Evolutionary conservation across 2,888 invertebrate genomes (phyloP), one percentile per base, ranked within the genome.

Genomic region (Eupithecia abbreviata): DNA sequence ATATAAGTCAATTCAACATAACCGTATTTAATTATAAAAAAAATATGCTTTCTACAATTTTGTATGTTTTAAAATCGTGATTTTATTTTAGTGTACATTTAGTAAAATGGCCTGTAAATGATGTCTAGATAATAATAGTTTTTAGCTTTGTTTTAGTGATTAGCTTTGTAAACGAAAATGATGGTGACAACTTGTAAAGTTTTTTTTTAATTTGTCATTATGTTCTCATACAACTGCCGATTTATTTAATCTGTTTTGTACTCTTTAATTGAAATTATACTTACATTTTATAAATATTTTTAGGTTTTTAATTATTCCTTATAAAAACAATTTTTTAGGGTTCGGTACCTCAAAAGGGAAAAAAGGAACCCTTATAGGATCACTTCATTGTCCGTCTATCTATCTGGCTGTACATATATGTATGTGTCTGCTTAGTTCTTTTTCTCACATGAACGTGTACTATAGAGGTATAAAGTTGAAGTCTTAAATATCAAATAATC

Each of bases 191-290:
- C 67, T 71, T 83, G 79, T 82, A 79, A 83, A 73, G 81, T 82
- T 83, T 84, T 84, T 85, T 77, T 85, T 77, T 73, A 79, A 49
- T 79, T 80, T 80, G 78, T 78, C 77, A 77, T 71, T 68, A 49
- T 73, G 73, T 79, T 81, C 69, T n/a, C 68, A 15, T 76, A 73
- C 71, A 69, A 92, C 91, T 92, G 92, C 92, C 93, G 91, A 91
- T 90, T 83, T 89, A 89, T 89, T 87, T 89, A 86, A 87, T 87
- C 90, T 89, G 90, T 91, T 88, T 86, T 88, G 90, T 90, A 90
- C 89, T 88, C 88, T 89, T 92, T 92, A 90, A 90, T 79, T 91
- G 87, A 90, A 91, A 92, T 92, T 92, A 92, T 91, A 92, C 88
- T 89, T 91, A 70, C 68, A 72, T 90, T 91, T 88, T 90, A 89